phyloP scores from a whole-genome alignment of 2,888 invertebrate species.

The Tinea pellionella region DNA sequence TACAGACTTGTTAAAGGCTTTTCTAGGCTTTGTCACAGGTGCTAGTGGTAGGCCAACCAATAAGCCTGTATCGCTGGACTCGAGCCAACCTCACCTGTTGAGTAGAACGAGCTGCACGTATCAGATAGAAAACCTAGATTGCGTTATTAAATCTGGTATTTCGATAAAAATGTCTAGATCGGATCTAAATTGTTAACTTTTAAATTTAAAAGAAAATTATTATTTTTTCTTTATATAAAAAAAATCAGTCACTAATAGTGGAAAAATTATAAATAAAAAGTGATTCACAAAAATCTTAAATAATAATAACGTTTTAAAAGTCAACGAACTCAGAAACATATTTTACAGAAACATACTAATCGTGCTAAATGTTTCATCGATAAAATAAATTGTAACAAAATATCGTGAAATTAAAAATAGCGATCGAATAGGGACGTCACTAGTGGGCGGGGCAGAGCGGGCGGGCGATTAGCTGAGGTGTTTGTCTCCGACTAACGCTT shows the following conservation, averaged over 20 bases:
- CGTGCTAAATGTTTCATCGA: not conserved
- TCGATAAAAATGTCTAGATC: not conserved
- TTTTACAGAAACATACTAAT: not conserved
- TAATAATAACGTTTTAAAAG: not conserved
- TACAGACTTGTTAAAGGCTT: conserved; percentile 9
- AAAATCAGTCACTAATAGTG: too few species aligned
- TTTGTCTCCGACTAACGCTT: conserved; percentile 35
- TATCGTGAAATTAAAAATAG: not conserved
- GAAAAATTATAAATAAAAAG: too few species aligned
- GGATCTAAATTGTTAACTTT: not conserved
- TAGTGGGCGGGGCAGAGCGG: conserved; percentile 42
- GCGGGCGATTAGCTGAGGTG: conserved; percentile 59
- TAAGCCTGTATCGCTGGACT: conserved; percentile 2
- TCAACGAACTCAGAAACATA: not conserved
- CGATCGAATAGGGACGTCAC: conserved; percentile 25
- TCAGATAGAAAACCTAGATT: conserved; percentile 2
- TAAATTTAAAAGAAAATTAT: too few species aligned
- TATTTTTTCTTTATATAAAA: too few species aligned
- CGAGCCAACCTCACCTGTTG: conserved; percentile 9
- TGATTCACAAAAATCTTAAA: not conserved
- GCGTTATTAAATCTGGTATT: not conserved
- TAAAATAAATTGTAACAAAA: not conserved
- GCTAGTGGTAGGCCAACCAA: not conserved
- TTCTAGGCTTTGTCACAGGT: conserved; percentile 9
- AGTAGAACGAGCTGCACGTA: not conserved